A percentile compares a stretch with the other conserved stretches of the same genome.
Conservation (phyloP, 2,888 invertebrate species). For the Lithophane socia region DNA sequence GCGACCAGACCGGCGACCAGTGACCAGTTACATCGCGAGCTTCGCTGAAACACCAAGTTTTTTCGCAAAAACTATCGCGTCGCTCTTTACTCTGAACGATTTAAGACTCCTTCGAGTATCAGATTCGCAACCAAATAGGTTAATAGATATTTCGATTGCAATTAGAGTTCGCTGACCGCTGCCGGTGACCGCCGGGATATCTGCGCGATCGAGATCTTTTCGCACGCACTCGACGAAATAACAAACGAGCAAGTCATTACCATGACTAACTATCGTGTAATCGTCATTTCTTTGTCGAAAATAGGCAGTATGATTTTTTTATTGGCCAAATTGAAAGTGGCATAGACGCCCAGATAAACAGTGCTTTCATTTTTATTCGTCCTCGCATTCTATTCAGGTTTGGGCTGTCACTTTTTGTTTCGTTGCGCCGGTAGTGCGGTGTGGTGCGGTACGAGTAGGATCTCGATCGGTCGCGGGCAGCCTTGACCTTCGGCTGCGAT, state of each 20-base stretch:
- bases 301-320: slow-evolving; percentile 43
- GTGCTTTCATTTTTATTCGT: slow-evolving; percentile 90
- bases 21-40: slow-evolving; percentile 45
- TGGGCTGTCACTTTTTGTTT: slow-evolving; percentile 90
- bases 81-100: slow-evolving; percentile 73
- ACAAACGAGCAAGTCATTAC: slow-evolving; percentile 75
- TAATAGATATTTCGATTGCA: slow-evolving; percentile 73
- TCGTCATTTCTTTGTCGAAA: slow-evolving; percentile 33
- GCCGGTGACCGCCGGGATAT: slow-evolving; percentile 76
- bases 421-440: slow-evolving; percentile 78
- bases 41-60: slow-evolving; percentile 77
- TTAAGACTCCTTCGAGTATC: slow-evolving; percentile 65
- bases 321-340: slow-evolving; percentile 60
- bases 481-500: slow-evolving; percentile 89
- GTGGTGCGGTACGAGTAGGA: slow-evolving; percentile 70
- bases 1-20: slow-evolving; percentile 12
- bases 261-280: slow-evolving; percentile 72
- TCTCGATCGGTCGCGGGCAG: slow-evolving; percentile 81
- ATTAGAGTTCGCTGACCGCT: slow-evolving; percentile 74
- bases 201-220: slow-evolving; percentile 75
- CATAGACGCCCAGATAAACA: slow-evolving; percentile 72
- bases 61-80: slow-evolving; percentile 75
- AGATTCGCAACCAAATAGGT: slow-evolving; percentile 67
- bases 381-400: slow-evolving; percentile 89
- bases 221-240: slow-evolving; percentile 73